Conservation (phyloP, 1,140 invertebrate genomes). For the Trichonephila inaurata region DNA sequence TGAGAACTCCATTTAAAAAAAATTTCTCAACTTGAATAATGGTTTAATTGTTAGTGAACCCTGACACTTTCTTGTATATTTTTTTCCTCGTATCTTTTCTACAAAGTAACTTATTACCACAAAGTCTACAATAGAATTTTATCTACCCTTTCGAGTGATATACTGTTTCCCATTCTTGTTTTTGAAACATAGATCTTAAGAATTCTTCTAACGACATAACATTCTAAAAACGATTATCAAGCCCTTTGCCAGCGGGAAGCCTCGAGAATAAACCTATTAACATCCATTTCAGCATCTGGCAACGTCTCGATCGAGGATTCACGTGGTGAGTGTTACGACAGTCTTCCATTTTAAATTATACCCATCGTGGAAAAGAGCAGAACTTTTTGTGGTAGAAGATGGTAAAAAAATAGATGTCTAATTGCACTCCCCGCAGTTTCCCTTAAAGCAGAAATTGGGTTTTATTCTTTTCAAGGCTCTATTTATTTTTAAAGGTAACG, state of each 20-base stretch:
- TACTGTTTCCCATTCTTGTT: not conserved
- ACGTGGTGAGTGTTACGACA: not conserved
- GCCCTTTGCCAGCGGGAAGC: not conserved
- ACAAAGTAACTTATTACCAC: not conserved
- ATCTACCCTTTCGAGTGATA: not conserved
- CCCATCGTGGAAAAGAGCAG: not conserved
- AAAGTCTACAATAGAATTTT: not conserved
- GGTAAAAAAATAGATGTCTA: constrained; percentile 63
- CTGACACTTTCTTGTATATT: not conserved
- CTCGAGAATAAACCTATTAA: constrained; percentile 53
- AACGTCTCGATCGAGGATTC: constrained; percentile 5
- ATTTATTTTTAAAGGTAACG: constrained; percentile 47
- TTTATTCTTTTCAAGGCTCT: not conserved
- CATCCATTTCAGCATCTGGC: constrained; percentile 66
- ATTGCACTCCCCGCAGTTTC: constrained; percentile 38
- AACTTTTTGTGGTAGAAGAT: constrained; percentile 13
- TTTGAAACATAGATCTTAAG: not conserved
- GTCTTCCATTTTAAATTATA: constrained; percentile 39
- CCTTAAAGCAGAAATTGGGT: not conserved
- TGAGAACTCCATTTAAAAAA: too few species aligned
- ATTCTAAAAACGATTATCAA: constrained; percentile 50
- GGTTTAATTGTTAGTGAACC: too few species aligned
- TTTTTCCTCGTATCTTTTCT: not conserved
- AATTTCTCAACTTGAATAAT: too few species aligned
- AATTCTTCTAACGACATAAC: constrained; percentile 12